A percentile compares a stretch with the other conserved stretches of the same genome.
Evolutionary conservation across 2,797 vertebrate species (phyloP).

Genomic region (Spinus olivaceus): DNA sequence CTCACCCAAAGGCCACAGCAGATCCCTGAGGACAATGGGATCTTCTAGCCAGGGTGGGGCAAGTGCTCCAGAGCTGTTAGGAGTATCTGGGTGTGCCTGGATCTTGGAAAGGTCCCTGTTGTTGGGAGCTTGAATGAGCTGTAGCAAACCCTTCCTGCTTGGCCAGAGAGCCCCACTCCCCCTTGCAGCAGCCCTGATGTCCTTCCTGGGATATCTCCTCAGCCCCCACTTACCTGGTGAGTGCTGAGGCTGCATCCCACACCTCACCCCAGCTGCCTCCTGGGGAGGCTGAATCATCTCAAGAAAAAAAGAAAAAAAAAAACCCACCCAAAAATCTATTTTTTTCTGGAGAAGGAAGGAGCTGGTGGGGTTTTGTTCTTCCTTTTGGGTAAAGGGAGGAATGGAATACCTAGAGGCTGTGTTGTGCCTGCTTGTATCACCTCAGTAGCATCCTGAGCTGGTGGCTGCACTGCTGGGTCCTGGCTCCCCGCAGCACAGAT

Average conservation of each 20-base stretch:
- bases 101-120: rapidly evolving
- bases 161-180: not conserved
- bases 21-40: not conserved
- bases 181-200: not conserved
- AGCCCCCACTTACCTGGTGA: not conserved
- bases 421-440: rapidly evolving
- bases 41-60: rapidly evolving
- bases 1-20: rapidly evolving
- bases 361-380: not conserved
- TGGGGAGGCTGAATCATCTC: not conserved
- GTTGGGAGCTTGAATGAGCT: not conserved
- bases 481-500: not conserved
- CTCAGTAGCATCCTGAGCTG: rapidly evolving
- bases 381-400: not conserved
- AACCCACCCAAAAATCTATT: rapidly evolving
- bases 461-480: not conserved
- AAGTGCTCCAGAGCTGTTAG: not conserved
- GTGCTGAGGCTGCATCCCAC: not conserved
- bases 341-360: not conserved
- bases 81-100: not conserved
- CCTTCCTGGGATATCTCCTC: not conserved
- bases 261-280: not conserved
- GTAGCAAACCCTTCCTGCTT: not conserved
- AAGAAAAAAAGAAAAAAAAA: not conserved
- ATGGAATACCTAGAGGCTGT: not conserved